phyloP scores from a whole-genome alignment of 1,140 invertebrate species.

The Papilio xuthus region DNA sequence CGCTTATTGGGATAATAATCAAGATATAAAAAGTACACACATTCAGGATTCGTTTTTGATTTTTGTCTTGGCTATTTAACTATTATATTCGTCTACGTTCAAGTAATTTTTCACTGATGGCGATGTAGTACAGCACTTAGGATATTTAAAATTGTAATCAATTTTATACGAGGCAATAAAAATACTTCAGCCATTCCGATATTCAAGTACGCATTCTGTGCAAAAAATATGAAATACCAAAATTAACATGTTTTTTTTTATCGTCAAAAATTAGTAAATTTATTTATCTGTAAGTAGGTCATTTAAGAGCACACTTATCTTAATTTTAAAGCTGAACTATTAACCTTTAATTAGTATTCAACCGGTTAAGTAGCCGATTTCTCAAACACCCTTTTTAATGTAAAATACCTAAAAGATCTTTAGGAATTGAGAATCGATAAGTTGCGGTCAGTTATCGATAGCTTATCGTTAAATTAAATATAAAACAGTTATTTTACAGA shows the following conservation, averaged over 20 bases:
- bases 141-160: too few species aligned
- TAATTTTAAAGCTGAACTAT: slow-evolving; percentile 22
- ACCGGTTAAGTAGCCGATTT: slow-evolving; percentile 27
- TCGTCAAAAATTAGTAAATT: not conserved
- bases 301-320: not conserved
- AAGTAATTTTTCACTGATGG: too few species aligned
- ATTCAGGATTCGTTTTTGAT: slow-evolving; percentile 36
- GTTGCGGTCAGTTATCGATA: slow-evolving; percentile 12
- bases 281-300: slow-evolving; percentile 23
- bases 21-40: too few species aligned
- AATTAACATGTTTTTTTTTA: not conserved
- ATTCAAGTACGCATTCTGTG: not conserved
- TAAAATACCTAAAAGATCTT: not conserved
- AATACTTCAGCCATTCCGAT: too few species aligned
- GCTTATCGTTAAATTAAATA: slow-evolving; percentile 19
- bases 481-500: slow-evolving; percentile 3
- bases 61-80: too few species aligned
- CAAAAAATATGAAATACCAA: not conserved
- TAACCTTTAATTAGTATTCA: slow-evolving; percentile 28
- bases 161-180: too few species aligned
- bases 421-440: not conserved
- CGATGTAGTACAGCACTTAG: too few species aligned
- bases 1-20: slow-evolving; percentile 57
- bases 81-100: too few species aligned
- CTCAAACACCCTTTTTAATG: slow-evolving; percentile 31